Evolutionary conservation across 2,113 vertebrate species (phyloP).

Genomic region (Irena cyanogastra): DNA sequence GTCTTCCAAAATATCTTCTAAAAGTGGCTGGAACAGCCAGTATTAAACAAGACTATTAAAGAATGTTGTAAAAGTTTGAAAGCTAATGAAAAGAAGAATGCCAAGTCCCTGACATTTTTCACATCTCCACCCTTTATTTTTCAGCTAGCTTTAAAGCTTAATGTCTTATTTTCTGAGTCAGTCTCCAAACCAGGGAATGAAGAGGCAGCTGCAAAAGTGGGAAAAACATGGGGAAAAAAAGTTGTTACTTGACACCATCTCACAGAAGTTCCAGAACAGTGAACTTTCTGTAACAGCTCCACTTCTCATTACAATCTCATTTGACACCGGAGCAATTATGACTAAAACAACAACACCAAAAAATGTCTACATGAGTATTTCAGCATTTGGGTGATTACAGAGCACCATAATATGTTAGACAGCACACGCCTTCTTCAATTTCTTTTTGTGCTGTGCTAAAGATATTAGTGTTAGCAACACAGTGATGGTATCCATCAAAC

Average conservation of each 20-base stretch:
- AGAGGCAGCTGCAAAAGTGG: constrained; percentile 66
- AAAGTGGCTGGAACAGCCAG: not conserved
- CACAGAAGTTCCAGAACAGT: constrained; percentile 30
- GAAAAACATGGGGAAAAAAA: constrained; percentile 54
- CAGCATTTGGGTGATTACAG: not conserved
- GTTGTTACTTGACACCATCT: constrained; percentile 56
- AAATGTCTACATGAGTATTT: not conserved
- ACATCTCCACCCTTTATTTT: constrained; percentile 64
- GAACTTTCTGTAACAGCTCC: constrained; percentile 57
- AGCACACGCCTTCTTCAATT: not conserved
- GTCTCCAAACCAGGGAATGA: constrained; percentile 52
- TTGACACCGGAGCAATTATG: constrained; percentile 51
- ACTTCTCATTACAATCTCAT: constrained; percentile 33
- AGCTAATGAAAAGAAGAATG: constrained; percentile 40
- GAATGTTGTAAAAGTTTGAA: constrained; percentile 31
- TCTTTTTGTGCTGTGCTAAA: not conserved
- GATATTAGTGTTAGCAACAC: not conserved
- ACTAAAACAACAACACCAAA: constrained; percentile 17
- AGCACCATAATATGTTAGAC: not conserved
- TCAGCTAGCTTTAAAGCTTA: constrained; percentile 56
- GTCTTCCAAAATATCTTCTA: constrained; percentile 14
- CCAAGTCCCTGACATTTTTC: constrained; percentile 52
- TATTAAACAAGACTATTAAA: constrained; percentile 27
- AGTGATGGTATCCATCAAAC: not conserved
- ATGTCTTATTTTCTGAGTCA: constrained; percentile 57